These are phyloP conservation scores for Felis catus DNA, from an alignment of 2,113 vertebrate genomes.

Conservation along the genomic window DNA sequence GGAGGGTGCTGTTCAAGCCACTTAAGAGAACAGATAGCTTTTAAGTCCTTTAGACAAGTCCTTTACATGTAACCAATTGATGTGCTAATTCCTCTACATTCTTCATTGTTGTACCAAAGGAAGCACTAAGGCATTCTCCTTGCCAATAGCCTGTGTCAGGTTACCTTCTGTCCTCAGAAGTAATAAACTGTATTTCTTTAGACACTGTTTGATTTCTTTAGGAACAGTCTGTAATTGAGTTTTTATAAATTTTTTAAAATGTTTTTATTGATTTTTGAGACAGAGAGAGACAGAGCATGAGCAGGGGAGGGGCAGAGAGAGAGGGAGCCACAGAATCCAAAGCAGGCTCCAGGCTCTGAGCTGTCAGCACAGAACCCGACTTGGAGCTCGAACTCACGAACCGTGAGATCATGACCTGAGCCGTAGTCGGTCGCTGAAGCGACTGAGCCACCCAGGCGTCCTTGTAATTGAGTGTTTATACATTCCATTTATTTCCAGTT, in stretches of 20 bases:
- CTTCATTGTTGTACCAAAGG: background rate
- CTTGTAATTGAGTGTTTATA: background rate
- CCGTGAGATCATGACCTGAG: too few relatives aligned
- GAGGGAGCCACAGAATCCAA: too few relatives aligned
- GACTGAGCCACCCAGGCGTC: too few relatives aligned
- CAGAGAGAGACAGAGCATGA: too few relatives aligned
- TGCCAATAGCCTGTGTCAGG: background rate
- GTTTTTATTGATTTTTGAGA: too few relatives aligned
- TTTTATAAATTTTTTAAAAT: background rate
- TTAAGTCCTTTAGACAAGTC: background rate
- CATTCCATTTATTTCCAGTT: background rate
- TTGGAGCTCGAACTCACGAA: too few relatives aligned
- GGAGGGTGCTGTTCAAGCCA: background rate
- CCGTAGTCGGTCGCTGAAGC: accelerated
- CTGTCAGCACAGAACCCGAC: too few relatives aligned
- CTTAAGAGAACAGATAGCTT: background rate
- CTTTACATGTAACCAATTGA: background rate
- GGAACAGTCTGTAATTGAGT: background rate
- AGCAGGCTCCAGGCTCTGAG: too few relatives aligned
- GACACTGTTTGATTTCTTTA: background rate
- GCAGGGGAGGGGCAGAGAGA: too few relatives aligned
- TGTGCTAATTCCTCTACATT: background rate
- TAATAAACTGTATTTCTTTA: background rate
- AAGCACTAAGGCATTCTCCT: background rate
- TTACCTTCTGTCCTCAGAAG: background rate